A percentile compares a stretch with the other conserved stretches of the same genome.
phyloP scores from a whole-genome alignment of 1,140 invertebrate species.

The Caenorhabditis latens region DNA sequence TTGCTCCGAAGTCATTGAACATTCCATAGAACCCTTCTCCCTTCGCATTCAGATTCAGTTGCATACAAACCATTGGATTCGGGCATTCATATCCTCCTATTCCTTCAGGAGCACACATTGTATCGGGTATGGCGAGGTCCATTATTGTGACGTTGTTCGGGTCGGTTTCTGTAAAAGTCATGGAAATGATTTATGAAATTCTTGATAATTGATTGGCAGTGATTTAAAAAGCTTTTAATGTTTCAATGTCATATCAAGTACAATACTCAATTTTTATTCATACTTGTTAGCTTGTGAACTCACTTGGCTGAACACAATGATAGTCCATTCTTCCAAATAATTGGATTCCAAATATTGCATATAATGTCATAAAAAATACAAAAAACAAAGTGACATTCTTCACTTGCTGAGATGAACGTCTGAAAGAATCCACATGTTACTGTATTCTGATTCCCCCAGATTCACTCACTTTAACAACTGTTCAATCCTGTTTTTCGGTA shows the following conservation, averaged over 20 bases:
- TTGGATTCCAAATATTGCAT: constrained; percentile 95
- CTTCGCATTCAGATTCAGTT: constrained; percentile 83
- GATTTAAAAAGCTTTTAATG: too few species aligned
- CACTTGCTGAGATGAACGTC: constrained; percentile 98
- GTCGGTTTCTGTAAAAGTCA: constrained; percentile 68
- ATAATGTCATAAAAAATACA: constrained; percentile 99
- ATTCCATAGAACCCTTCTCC: constrained; percentile 76
- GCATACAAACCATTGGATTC: constrained; percentile 91
- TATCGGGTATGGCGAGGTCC: constrained; percentile 96
- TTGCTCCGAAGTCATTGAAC: constrained; percentile 90
- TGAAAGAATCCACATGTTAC: constrained; percentile 79
- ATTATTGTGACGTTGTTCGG: constrained; percentile 87
- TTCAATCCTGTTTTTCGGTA: constrained; percentile 98
- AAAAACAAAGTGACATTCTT: constrained; percentile 99
- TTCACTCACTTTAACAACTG: constrained; percentile 95
- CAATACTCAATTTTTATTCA: neutral
- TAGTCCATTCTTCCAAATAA: constrained; percentile 98
- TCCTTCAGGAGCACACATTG: constrained; percentile 93
- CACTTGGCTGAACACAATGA: constrained; percentile 86
- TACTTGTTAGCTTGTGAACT: too few species aligned
- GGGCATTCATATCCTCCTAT: constrained; percentile 90
- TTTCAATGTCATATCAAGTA: too few species aligned
- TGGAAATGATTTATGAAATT: too few species aligned
- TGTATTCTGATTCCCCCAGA: neutral
- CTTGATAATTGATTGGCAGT: too few species aligned